Conservation (phyloP, 2,797 vertebrate species). For the Tenualosa thibaudeaui region DNA sequence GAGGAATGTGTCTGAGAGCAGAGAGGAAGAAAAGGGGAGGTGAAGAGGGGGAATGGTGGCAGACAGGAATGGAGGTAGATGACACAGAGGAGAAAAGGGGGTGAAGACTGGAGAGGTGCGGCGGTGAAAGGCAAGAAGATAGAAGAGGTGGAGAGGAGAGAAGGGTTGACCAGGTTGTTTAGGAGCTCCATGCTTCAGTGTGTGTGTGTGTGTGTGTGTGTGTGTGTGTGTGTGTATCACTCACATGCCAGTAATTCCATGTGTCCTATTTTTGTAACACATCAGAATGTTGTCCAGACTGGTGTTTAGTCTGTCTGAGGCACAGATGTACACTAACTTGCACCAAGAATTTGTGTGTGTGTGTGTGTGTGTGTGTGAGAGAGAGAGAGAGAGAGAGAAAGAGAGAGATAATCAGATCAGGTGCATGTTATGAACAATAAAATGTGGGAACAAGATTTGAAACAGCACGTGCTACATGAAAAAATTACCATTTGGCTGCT, state of each 20-base stretch:
- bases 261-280: no score
- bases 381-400: neutral
- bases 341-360: neutral
- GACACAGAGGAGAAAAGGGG: neutral
- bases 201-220: no score
- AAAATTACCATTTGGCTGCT: neutral
- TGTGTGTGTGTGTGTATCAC: neutral
- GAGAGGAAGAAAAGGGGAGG: neutral
- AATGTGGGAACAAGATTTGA: neutral
- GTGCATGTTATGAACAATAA: neutral
- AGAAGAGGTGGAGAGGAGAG: neutral
- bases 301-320: no score
- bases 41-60: neutral
- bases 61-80: neutral
- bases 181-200: no score
- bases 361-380: neutral
- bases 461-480: neutral
- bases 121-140: no score
- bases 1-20: neutral
- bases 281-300: no score
- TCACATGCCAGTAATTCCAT: neutral
- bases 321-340: no score
- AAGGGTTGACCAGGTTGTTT: neutral
- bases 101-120: neutral
- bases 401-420: neutral